phyloP scores from a whole-genome alignment of 2,113 vertebrate species.

The Microtus montanus region DNA sequence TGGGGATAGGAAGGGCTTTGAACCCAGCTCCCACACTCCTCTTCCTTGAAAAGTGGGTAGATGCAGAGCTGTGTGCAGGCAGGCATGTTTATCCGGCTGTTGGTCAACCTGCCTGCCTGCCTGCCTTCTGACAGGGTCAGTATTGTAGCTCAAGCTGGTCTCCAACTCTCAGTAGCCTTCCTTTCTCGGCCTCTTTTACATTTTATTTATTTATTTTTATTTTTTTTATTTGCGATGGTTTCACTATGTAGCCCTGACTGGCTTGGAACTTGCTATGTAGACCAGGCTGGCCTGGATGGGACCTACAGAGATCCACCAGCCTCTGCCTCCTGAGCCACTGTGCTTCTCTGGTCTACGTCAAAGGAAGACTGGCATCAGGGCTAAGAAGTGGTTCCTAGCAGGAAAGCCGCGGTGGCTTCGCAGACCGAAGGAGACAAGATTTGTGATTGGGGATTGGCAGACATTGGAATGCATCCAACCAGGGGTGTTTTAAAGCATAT shows the following conservation, averaged over 20 bases:
- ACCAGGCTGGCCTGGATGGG: background rate
- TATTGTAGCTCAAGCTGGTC: background rate
- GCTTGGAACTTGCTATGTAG: background rate
- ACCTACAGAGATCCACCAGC: too few relatives aligned
- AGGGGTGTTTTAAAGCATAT: background rate
- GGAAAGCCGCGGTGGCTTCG: background rate
- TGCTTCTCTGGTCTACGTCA: background rate
- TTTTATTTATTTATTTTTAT: background rate
- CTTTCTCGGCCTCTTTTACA: background rate
- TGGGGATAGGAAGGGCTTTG: background rate
- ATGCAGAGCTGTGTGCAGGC: background rate
- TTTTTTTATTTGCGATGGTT: too few relatives aligned
- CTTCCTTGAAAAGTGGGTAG: background rate
- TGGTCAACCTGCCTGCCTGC: background rate
- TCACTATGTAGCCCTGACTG: background rate
- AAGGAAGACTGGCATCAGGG: background rate
- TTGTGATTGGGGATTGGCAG: background rate
- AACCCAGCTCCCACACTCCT: fast-evolving
- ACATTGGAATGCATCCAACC: background rate
- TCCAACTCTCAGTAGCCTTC: background rate
- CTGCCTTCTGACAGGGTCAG: background rate
- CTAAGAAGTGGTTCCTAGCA: background rate
- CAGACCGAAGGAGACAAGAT: background rate
- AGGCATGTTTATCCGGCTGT: background rate
- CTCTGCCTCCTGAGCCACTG: too few relatives aligned